Evolutionary conservation across 2,797 vertebrate species (phyloP), one percentile per base, ranked within the genome.

Genomic region (Tamandua tetradactyla): DNA sequence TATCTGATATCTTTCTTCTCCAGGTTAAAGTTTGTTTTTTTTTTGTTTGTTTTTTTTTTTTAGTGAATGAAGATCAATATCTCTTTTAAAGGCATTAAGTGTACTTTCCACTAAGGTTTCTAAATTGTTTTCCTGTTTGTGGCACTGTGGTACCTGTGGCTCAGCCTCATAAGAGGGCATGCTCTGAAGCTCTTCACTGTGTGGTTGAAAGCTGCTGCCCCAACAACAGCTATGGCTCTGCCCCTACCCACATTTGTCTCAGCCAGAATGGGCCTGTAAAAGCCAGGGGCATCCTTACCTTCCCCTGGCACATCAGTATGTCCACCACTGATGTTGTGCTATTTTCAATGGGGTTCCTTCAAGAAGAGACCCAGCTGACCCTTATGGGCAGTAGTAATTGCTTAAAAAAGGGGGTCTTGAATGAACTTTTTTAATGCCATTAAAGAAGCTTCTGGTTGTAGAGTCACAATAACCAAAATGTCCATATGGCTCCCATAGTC

Each of bases 1-100:
- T 86, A 83, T 93, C 91, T 91, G 74, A 83, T 68, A 23, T 37
- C 49, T 61, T 71, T 93, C 78, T 61, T 85, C 62, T 91, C 23
- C 64, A 90, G 32, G 23, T 32, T 83, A 83, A 91, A 83, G 23
- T 32, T 69, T 93, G 23, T 32, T 69, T 93, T 89, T 62, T 69
- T 68, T 42, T 42, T 69, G n/a, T n/a, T n/a, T n/a, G n/a, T 69
- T 6, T 42, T 27, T 59, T 59, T 59, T 59, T 59, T 55, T 18
- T 17, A 55, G 20, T 55, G 22, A 25, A 71, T 32, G 30, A 87
- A 80, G 37, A 82, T 62, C 55, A 11, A 0, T 78, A 76, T 76
- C 68, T 88, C 72, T 68, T 90, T 92, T 30, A 23, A 79, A 57
- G 49, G 20, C 17, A 37, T 78, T 72, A 25, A 59, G 7, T 61